Evolutionary conservation across 2,888 invertebrate genomes (phyloP).

Genomic region (Cheilosia vernalis): DNA sequence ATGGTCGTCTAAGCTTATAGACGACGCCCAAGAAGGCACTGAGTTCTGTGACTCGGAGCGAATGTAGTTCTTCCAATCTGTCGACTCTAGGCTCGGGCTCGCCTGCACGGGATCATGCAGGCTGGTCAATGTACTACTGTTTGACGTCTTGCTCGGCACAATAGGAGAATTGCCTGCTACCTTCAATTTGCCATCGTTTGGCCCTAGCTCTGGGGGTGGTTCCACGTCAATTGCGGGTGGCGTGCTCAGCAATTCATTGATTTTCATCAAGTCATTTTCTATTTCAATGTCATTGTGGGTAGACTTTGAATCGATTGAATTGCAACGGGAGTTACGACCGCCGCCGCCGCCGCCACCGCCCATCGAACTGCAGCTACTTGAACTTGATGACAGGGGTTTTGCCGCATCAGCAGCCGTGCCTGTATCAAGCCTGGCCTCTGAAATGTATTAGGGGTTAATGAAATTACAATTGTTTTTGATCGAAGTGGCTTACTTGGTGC

Average conservation of each 20-base stretch:
- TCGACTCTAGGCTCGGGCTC: slow-evolving; percentile 86
- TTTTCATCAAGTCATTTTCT: slow-evolving; percentile 80
- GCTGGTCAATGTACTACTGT: slow-evolving; percentile 85
- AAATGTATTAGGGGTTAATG: background rate
- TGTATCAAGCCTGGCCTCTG: slow-evolving; percentile 76
- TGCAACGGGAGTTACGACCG: slow-evolving; percentile 81
- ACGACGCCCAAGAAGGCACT: slow-evolving; percentile 87
- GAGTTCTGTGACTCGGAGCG: slow-evolving; percentile 86
- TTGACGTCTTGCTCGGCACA: slow-evolving; percentile 81
- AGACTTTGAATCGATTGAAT: slow-evolving; percentile 81
- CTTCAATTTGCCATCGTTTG: slow-evolving; percentile 61
- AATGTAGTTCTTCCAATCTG: slow-evolving; percentile 83
- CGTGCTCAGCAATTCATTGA: slow-evolving; percentile 78
- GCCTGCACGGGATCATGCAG: slow-evolving; percentile 84
- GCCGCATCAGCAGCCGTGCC: slow-evolving; percentile 67
- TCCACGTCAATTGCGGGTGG: slow-evolving; percentile 82
- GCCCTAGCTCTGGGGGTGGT: slow-evolving; percentile 79
- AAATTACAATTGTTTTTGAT: slow-evolving; percentile 16
- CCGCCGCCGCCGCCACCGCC: slow-evolving; percentile 74
- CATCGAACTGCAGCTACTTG: slow-evolving; percentile 76
- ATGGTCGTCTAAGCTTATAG: slow-evolving; percentile 86
- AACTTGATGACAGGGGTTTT: slow-evolving; percentile 78
- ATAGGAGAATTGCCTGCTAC: slow-evolving; percentile 58
- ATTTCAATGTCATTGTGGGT: slow-evolving; percentile 81
- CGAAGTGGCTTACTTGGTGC: slow-evolving; percentile 79